These are phyloP conservation scores for Pinctada fucata DNA, from an alignment of 2,888 invertebrate genomes.

Conservation along the genomic window DNA sequence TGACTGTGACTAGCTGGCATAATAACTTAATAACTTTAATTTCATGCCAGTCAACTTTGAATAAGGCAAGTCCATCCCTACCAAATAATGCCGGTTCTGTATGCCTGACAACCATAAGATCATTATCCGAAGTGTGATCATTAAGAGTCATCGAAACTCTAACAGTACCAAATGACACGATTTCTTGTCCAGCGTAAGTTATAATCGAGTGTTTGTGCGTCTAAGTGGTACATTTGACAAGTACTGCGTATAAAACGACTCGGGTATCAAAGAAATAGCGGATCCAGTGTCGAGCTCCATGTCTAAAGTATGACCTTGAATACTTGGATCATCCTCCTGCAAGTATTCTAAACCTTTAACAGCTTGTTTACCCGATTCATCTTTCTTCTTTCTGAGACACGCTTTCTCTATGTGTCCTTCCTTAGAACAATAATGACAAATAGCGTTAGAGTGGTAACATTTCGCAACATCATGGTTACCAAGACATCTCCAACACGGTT, in stretches of 20 bases:
- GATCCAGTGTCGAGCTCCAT: slow-evolving; percentile 30
- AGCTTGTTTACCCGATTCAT: background rate
- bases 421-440: slow-evolving; percentile 20
- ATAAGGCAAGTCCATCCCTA: slow-evolving; percentile 21
- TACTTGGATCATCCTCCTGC: background rate
- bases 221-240: background rate
- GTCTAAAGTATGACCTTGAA: background rate
- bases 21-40: slow-evolving; percentile 27
- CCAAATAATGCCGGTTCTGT: slow-evolving; percentile 33
- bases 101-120: slow-evolving; percentile 12
- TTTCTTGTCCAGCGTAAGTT: slow-evolving; percentile 6
- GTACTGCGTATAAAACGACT: background rate
- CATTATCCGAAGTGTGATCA: background rate
- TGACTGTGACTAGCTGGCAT: slow-evolving; percentile 28
- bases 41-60: slow-evolving; percentile 31
- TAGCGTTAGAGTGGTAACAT: slow-evolving; percentile 1
- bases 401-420: slow-evolving; percentile 11
- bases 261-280: slow-evolving; percentile 8
- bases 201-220: slow-evolving; percentile 3
- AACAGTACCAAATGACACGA: background rate
- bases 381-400: slow-evolving; percentile 1
- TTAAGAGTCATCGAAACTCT: slow-evolving; percentile 2
- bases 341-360: background rate
- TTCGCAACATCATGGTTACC: slow-evolving; percentile 10
- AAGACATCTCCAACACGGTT: slow-evolving; percentile 18